Base-by-base conservation (phyloP, 2,797 vertebrate genomes). In the Sarcophilus harrisii region DNA sequence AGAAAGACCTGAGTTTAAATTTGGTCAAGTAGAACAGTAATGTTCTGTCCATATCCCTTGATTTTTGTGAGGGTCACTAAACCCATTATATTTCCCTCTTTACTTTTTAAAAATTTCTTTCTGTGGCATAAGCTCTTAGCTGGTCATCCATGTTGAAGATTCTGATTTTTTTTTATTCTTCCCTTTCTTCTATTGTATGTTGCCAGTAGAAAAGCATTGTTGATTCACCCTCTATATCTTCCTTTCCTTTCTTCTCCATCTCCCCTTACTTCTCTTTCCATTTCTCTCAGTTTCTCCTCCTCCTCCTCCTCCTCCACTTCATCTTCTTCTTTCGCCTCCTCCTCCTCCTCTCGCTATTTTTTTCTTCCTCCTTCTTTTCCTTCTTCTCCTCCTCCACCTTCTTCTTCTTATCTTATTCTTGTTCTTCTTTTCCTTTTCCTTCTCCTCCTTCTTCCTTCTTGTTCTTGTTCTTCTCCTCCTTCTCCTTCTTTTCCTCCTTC, bases 221-320 rank as follows among this genome's bases (percentile, higher is more conserved):
- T 73, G 62, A 38, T 73, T 73, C 32, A 73, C 62, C 13, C n/a
- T 38, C 14, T 21, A 4, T 73, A 3, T 3, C 21, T 95, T 55
- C 9, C 38, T 93, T 32, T 92, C 12, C 28, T 91, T 57, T 1
- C 45, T 38, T 93, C n/a, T 45, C 21, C 92, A 8, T 52, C 94
- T 1, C 52, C 8, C 16, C 81, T 0, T 16, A 3, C 18, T 55
- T 28, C 11, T 16, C 29, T 32, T 6, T 14, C 28, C 10, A 0
- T 30, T 21, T 1, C 89, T 45, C 11, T 29, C 49, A 54, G 21
- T 5, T 24, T 27, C 87, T 45, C 27, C 12, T 14, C 12, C 45
- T 54, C 59, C n/a, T n/a, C 58, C 89, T 92, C 1, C 52, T 38
- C 38, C 32, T 62, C 54, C 90, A 11, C 60, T 16, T 24, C 0